Evolutionary conservation across 2,113 vertebrate species (phyloP).

Genomic region (Neogobius melanostomus): DNA sequence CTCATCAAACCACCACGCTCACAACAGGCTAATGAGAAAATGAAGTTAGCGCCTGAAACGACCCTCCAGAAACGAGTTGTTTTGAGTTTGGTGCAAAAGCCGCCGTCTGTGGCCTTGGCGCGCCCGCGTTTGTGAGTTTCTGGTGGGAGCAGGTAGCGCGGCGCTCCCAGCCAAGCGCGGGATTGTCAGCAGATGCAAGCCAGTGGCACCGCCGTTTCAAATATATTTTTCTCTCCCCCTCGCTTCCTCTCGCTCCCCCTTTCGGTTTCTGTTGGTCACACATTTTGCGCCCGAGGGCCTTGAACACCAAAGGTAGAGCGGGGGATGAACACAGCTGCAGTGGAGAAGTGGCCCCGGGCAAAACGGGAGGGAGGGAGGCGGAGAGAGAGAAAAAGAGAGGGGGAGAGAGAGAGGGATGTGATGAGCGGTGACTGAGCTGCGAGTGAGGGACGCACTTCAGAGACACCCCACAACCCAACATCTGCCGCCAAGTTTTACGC

Average conservation of each 20-base stretch:
- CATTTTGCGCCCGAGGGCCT: conserved; percentile 86
- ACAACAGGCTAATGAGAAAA: no score
- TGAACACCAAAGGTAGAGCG: conserved; percentile 89
- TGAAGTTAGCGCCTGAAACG: no score
- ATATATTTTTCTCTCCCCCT: conserved; percentile 2
- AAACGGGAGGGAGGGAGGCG: conserved; percentile 80
- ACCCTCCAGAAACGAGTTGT: no score
- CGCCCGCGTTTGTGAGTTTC: no score
- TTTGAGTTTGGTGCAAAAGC: neutral
- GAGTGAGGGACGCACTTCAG: conserved; percentile 92
- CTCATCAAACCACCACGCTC: no score
- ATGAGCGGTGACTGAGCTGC: conserved; percentile 86
- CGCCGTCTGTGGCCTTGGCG: neutral
- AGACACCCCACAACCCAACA: conserved; percentile 87
- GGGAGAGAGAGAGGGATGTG: conserved; percentile 85
- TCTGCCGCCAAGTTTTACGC: conserved; percentile 89
- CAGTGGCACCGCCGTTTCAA: conserved; percentile 38
- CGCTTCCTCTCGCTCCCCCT: neutral
- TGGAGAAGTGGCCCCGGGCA: conserved; percentile 90
- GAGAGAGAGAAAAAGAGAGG: conserved; percentile 84
- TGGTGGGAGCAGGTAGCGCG: neutral
- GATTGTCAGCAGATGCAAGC: conserved; percentile 85
- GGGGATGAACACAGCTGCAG: conserved; percentile 94
- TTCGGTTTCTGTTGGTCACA: conserved; percentile 78
- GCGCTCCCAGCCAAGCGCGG: conserved; percentile 77